phyloP scores from a whole-genome alignment of 2,113 vertebrate species.

The Notarius lentiginosus region DNA sequence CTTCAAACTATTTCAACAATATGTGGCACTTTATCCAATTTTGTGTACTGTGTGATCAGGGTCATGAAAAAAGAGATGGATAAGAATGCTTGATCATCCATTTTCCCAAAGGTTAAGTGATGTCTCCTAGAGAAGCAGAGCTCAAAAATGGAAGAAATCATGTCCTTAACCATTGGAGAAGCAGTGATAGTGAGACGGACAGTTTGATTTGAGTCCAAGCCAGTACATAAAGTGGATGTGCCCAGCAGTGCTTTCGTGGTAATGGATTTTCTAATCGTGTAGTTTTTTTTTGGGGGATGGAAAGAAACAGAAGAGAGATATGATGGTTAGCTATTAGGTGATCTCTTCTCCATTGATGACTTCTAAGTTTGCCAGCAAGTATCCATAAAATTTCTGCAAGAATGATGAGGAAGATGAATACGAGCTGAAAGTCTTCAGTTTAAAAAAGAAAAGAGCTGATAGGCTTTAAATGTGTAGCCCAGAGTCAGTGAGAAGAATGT shows the following conservation, averaged over 20 bases:
- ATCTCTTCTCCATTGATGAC: background rate
- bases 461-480: background rate
- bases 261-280: background rate
- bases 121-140: constrained; percentile 54
- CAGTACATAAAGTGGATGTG: constrained; percentile 26
- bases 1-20: constrained; percentile 21
- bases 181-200: constrained; percentile 51
- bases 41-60: background rate
- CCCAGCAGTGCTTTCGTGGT: background rate
- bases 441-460: constrained; percentile 6
- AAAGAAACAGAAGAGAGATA: background rate
- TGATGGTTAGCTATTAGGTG: background rate
- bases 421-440: background rate
- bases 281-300: background rate
- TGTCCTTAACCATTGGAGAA: constrained; percentile 51
- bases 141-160: constrained; percentile 53
- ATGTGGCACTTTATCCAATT: constrained; percentile 9
- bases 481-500: constrained; percentile 4
- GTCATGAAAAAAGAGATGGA: constrained; percentile 58
- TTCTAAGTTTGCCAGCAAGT: background rate
- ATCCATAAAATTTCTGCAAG: background rate
- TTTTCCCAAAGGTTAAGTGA: constrained; percentile 68
- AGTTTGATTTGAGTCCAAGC: constrained; percentile 57
- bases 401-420: background rate
- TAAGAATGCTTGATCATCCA: constrained; percentile 59